Percentiles rank a stretch among this genome's conserved stretches.
These are phyloP conservation scores for Cephalopterus ornatus DNA, from an alignment of 2,113 vertebrate genomes.

Conservation along the genomic window DNA sequence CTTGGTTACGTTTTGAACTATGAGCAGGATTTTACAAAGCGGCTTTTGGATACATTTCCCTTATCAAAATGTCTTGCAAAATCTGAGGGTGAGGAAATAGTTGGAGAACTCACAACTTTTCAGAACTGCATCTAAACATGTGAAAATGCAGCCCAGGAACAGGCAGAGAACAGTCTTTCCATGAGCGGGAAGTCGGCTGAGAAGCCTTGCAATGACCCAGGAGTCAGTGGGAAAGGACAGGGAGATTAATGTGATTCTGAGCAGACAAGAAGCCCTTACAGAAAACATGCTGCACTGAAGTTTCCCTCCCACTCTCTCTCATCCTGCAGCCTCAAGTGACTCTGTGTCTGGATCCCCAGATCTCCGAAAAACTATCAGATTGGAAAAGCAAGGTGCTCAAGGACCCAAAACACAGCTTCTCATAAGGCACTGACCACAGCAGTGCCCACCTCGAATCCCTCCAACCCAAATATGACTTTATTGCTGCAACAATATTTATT, in stretches of 20 bases:
- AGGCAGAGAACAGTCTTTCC: not conserved
- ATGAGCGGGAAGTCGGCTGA: not conserved
- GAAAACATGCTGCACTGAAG: not conserved
- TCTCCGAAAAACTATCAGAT: not conserved
- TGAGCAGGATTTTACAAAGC: not conserved
- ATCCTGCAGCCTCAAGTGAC: not conserved
- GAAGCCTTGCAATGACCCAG: constrained; percentile 37
- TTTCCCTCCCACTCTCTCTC: constrained; percentile 6
- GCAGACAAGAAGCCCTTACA: not conserved
- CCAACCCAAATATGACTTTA: not conserved
- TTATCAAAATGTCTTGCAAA: constrained; percentile 48
- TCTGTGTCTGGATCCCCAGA: not conserved
- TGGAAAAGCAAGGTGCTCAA: not conserved
- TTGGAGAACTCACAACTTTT: constrained; percentile 13
- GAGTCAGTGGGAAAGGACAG: not conserved
- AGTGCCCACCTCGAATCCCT: not conserved
- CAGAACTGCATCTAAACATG: not conserved
- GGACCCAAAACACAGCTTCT: not conserved
- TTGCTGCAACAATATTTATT: not conserved
- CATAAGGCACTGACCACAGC: not conserved
- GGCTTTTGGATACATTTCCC: not conserved
- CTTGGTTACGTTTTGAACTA: not conserved
- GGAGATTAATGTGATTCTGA: constrained; percentile 13
- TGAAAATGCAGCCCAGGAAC: not conserved
- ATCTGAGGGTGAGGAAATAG: constrained; percentile 15